phyloP scores from a whole-genome alignment of 2,113 vertebrate species.

The Macroglossus sobrinus region DNA sequence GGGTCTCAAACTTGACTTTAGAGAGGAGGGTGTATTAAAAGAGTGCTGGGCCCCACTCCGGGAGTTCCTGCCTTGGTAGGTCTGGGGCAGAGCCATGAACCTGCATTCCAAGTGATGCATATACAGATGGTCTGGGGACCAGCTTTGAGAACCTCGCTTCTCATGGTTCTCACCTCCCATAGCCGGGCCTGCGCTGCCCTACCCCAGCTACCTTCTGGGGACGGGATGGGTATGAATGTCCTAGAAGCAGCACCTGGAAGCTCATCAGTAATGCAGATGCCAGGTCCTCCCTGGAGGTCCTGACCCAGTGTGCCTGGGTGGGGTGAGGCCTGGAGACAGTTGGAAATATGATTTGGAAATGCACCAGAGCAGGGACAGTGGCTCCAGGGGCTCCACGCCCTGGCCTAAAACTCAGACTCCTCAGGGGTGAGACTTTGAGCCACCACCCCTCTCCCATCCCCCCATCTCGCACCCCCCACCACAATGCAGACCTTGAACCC shows the following conservation, averaged over 20 bases:
- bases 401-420: neutral
- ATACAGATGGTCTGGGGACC: neutral
- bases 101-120: neutral
- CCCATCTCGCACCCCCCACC: no score
- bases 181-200: neutral
- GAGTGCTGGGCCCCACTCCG: neutral
- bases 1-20: neutral
- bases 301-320: neutral
- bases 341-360: neutral
- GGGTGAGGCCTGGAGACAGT: neutral
- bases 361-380: neutral
- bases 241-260: neutral
- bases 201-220: fast-evolving
- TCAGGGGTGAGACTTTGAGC: neutral
- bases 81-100: neutral
- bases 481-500: neutral
- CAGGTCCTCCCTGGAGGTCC: neutral
- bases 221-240: neutral
- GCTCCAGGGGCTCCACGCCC: neutral
- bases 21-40: neutral
- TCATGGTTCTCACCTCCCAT: neutral
- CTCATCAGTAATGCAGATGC: neutral
- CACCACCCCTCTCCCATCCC: no score
- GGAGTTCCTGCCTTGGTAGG: neutral
- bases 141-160: neutral